Evolutionary conservation across 2,113 vertebrate species (phyloP).

Genomic region (Crypturellus undulatus): DNA sequence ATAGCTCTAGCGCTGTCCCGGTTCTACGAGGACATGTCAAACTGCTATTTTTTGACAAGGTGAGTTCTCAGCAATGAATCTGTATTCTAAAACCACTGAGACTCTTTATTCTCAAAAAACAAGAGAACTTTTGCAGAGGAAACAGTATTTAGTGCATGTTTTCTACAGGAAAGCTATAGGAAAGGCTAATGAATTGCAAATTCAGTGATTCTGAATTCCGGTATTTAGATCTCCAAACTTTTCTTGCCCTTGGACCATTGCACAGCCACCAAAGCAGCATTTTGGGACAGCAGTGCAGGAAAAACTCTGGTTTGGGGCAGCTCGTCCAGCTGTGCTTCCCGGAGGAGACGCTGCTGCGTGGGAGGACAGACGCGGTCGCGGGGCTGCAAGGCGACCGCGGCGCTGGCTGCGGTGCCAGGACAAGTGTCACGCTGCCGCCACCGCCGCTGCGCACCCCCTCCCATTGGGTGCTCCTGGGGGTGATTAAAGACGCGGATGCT

Average conservation of each 20-base stretch:
- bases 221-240: not conserved
- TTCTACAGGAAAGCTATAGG: rapidly evolving
- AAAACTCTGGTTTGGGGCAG: not conserved
- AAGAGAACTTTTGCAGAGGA: not conserved
- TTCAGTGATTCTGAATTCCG: not conserved
- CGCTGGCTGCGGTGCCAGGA: slow-evolving; percentile 51
- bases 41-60: not conserved
- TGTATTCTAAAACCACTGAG: not conserved
- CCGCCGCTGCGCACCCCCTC: slow-evolving; percentile 48
- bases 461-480: slow-evolving; percentile 80
- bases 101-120: not conserved
- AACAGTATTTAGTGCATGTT: not conserved
- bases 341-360: not conserved
- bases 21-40: not conserved
- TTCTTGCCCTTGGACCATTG: not conserved
- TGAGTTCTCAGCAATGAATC: not conserved
- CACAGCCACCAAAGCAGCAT: not conserved
- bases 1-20: not conserved
- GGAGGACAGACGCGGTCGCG: not conserved
- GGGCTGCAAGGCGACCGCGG: too few relatives aligned
- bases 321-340: rapidly evolving
- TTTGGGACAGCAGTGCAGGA: not conserved
- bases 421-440: slow-evolving; percentile 71
- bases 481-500: slow-evolving; percentile 80
- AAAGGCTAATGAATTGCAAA: not conserved